These are phyloP conservation scores for Drymodes brunneopygia DNA, from an alignment of 2,113 vertebrate genomes.

Conservation along the genomic window DNA sequence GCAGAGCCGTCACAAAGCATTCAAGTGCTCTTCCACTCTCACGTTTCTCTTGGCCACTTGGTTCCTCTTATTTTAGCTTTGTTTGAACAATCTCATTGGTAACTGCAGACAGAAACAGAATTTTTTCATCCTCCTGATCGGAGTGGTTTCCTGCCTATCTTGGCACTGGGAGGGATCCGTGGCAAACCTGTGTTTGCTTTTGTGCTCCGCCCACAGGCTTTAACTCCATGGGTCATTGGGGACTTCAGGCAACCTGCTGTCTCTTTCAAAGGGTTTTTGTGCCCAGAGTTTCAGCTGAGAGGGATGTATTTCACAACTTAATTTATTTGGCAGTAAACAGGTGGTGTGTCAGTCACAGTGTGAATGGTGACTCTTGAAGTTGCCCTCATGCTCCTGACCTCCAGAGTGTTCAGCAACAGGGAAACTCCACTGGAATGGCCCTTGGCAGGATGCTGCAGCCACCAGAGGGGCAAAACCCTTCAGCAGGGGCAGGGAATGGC, in stretches of 20 bases:
- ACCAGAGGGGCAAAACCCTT: background rate
- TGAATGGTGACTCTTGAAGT: background rate
- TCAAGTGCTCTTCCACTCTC: conserved; percentile 60
- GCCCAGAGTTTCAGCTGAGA: background rate
- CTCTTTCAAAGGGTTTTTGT: background rate
- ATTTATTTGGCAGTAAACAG: background rate
- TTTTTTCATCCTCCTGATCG: conserved; percentile 36
- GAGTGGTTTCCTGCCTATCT: conserved; percentile 57
- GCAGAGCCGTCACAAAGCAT: conserved; percentile 45
- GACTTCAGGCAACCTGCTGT: background rate
- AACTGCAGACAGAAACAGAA: conserved; percentile 64
- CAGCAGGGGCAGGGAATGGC: background rate
- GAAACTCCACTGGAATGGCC: background rate
- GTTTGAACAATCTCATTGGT: conserved; percentile 74
- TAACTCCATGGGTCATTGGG: background rate
- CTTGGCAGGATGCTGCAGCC: background rate
- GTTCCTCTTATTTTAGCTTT: conserved; percentile 73
- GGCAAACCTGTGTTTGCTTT: background rate
- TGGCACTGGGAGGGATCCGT: background rate
- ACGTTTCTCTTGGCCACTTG: conserved; percentile 3
- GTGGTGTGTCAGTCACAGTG: fast-evolving
- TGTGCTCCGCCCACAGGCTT: background rate
- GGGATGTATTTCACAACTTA: fast-evolving
- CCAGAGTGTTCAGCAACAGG: background rate
- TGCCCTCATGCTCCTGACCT: fast-evolving